Evolutionary conservation across 2,113 vertebrate genomes (phyloP).

Genomic region (Brachirus orientalis): DNA sequence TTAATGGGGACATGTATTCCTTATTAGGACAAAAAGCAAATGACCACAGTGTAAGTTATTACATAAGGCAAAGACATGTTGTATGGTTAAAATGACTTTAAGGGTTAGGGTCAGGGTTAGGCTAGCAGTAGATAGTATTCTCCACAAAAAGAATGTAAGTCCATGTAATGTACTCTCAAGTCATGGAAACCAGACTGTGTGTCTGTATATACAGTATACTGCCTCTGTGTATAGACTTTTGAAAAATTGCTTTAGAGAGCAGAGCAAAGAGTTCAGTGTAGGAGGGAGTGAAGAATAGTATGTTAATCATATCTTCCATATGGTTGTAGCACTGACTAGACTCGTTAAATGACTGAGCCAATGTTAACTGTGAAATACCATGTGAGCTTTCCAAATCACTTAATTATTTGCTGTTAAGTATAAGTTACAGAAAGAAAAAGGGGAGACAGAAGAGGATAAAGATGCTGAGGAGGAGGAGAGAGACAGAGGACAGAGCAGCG

Average conservation of each 20-base stretch:
- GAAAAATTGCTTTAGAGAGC: slow-evolving; percentile 37
- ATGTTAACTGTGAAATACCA: slow-evolving; percentile 42
- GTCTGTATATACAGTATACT: background rate
- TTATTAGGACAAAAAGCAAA: too few species aligned
- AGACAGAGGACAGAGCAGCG: slow-evolving; percentile 23
- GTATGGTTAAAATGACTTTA: too few species aligned
- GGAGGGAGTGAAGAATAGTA: slow-evolving; percentile 45
- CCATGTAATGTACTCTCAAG: background rate
- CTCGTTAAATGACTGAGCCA: slow-evolving; percentile 39
- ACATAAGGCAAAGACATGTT: too few species aligned
- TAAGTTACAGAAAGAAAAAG: slow-evolving; percentile 32
- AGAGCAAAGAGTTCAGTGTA: slow-evolving; percentile 19
- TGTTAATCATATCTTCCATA: slow-evolving; percentile 64
- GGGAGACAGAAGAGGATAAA: slow-evolving; percentile 49
- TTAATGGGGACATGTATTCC: too few species aligned
- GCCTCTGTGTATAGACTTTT: slow-evolving; percentile 18
- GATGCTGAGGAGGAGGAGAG: slow-evolving; percentile 37
- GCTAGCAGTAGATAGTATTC: too few species aligned
- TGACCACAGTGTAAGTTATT: too few species aligned
- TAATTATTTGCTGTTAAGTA: slow-evolving; percentile 34
- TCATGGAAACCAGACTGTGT: background rate
- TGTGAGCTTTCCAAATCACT: slow-evolving; percentile 37
- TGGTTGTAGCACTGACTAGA: slow-evolving; percentile 40
- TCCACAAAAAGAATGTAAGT: background rate
- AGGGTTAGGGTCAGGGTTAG: too few species aligned